Evolutionary conservation across 2,113 vertebrate genomes (phyloP).

Genomic region (Panthera leo): DNA sequence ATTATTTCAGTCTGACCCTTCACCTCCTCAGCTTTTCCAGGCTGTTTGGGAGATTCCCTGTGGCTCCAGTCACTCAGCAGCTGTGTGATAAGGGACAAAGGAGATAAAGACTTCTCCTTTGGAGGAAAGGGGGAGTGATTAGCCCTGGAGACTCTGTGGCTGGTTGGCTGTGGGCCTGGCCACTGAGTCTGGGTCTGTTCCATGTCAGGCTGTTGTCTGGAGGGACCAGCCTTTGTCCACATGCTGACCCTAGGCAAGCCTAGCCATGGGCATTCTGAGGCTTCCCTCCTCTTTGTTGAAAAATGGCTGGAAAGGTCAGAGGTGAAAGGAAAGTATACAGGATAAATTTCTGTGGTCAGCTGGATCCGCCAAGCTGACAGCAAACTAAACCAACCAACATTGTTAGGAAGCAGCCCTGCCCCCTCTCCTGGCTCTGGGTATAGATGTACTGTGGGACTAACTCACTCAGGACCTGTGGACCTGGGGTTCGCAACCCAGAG

Average conservation of each 20-base stretch:
- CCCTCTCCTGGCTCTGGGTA: not conserved
- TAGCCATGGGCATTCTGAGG: not conserved
- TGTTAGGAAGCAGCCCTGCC: not conserved
- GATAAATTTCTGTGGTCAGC: not conserved
- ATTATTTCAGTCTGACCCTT: constrained; percentile 40
- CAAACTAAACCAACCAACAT: not conserved
- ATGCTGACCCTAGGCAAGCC: not conserved
- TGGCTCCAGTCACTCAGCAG: not conserved
- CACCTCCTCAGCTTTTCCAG: constrained; percentile 19
- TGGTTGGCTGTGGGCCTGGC: not conserved
- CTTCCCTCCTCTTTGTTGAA: not conserved
- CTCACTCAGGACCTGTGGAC: not conserved
- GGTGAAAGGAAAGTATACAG: not conserved
- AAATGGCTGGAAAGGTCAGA: not conserved
- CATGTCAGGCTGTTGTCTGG: not conserved
- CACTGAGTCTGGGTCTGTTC: not conserved
- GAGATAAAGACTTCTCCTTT: not conserved
- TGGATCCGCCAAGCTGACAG: not conserved
- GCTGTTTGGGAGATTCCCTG: not conserved
- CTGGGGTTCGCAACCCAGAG: not conserved
- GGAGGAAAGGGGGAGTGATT: not conserved
- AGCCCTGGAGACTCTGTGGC: not conserved
- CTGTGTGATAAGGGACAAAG: not conserved
- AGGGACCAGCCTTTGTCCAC: not conserved
- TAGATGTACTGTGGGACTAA: not conserved